Conservation (phyloP, 2,113 vertebrate genomes). For the Lutjanus erythropterus region DNA sequence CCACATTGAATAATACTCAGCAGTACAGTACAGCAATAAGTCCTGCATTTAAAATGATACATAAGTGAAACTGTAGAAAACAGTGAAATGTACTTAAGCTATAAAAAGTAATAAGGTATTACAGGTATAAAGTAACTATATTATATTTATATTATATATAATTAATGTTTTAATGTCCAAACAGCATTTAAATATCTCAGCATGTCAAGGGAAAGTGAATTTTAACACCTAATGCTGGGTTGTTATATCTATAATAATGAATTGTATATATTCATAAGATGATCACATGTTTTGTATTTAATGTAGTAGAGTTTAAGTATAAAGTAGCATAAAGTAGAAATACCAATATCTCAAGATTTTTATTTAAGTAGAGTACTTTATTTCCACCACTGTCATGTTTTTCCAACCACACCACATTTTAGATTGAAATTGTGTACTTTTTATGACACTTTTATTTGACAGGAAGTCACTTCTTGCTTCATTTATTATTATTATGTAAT, state of each 20-base stretch:
- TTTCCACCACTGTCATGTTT: not conserved
- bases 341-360: not conserved
- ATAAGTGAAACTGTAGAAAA: not conserved
- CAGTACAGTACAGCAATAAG: too few species aligned
- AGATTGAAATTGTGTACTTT: not conserved
- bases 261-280: not conserved
- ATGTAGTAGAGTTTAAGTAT: not conserved
- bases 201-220: not conserved
- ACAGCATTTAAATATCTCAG: not conserved
- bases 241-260: not conserved
- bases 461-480: not conserved
- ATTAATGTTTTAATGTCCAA: not conserved
- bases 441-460: not conserved
- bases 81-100: not conserved
- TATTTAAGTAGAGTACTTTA: not conserved
- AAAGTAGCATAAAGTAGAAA: not conserved
- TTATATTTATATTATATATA: not conserved
- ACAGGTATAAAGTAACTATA: not conserved
- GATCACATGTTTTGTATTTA: not conserved
- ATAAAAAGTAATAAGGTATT: not conserved
- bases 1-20: not conserved
- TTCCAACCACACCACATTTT: not conserved
- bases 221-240: not conserved
- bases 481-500: too few species aligned
- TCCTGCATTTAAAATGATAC: not conserved